Conservation (phyloP, 2,797 vertebrate species). For the Phataginus tetradactyla region DNA sequence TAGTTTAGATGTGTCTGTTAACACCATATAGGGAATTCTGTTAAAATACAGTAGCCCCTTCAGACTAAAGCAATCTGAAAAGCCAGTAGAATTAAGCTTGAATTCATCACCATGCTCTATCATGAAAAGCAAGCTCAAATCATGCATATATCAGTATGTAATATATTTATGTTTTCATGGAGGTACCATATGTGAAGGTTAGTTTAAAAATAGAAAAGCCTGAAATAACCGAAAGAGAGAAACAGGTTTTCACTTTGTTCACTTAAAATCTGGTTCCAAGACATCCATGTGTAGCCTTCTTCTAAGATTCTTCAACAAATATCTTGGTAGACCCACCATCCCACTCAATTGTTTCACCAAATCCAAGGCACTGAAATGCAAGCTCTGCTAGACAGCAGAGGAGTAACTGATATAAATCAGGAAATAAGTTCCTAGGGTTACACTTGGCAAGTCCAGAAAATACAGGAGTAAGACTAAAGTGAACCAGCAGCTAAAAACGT, state of each 20-base stretch:
- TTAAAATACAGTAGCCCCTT: slow-evolving; percentile 38
- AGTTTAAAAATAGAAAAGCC: slow-evolving; percentile 69
- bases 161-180: slow-evolving; percentile 47
- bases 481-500: slow-evolving; percentile 35
- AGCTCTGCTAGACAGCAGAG: slow-evolving; percentile 50
- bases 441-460: slow-evolving; percentile 39
- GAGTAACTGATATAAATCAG: slow-evolving; percentile 49
- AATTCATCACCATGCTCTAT: slow-evolving; percentile 35
- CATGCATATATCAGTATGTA: slow-evolving; percentile 40
- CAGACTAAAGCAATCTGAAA: slow-evolving; percentile 47
- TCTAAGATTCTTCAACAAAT: slow-evolving; percentile 52
- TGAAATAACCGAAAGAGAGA: slow-evolving; percentile 55
- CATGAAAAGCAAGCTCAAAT: slow-evolving; percentile 58
- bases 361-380: not conserved
- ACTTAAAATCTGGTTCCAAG: slow-evolving; percentile 65
- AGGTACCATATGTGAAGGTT: slow-evolving; percentile 71
- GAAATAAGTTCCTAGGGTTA: slow-evolving; percentile 49
- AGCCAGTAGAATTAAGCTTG: slow-evolving; percentile 31
- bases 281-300: slow-evolving; percentile 55
- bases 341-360: slow-evolving; percentile 57
- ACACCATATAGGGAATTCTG: slow-evolving; percentile 33
- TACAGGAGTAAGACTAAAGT: not conserved
- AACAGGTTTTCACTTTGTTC: slow-evolving; percentile 63
- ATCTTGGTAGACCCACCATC: slow-evolving; percentile 59
- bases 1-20: slow-evolving; percentile 44